phyloP scores from a whole-genome alignment of 2,888 invertebrate genomes.

The Augochlorella aurata region DNA sequence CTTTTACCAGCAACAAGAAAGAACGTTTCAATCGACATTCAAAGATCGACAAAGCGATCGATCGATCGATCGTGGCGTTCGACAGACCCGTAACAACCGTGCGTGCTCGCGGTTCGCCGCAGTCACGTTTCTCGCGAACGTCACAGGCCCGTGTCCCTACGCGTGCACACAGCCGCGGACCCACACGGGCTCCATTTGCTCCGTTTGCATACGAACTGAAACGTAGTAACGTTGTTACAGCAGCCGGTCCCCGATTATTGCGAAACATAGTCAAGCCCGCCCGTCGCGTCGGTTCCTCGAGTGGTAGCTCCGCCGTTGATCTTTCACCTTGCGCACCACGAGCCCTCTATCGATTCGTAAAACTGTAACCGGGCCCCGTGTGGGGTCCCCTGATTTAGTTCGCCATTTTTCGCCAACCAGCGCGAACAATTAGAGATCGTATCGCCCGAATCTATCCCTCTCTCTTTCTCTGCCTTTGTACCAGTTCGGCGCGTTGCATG shows the following conservation, averaged over 20 bases:
- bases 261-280: conserved; percentile 70
- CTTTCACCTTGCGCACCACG: conserved; percentile 65
- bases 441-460: conserved; percentile 57
- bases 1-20: conserved; percentile 52
- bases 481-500: background rate
- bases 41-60: conserved; percentile 50
- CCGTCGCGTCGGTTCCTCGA: conserved; percentile 56
- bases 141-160: conserved; percentile 10
- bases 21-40: conserved; percentile 57
- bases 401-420: conserved; percentile 60
- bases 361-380: conserved; percentile 40
- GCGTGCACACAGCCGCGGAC: background rate
- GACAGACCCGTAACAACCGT: conserved; percentile 43
- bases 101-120: conserved; percentile 52
- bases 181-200: conserved; percentile 4
- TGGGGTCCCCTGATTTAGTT: conserved; percentile 52
- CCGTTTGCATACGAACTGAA: conserved; percentile 35
- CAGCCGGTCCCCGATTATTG: conserved; percentile 59
- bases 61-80: conserved; percentile 41
- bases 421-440: conserved; percentile 75
- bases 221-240: conserved; percentile 15
- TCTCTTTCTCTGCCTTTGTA: background rate
- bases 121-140: conserved; percentile 23
- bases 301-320: conserved; percentile 67
- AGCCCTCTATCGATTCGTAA: conserved; percentile 17